These are phyloP conservation scores for Amphiprion clarkii DNA, from an alignment of 2,797 vertebrate species.

Conservation along the genomic window DNA sequence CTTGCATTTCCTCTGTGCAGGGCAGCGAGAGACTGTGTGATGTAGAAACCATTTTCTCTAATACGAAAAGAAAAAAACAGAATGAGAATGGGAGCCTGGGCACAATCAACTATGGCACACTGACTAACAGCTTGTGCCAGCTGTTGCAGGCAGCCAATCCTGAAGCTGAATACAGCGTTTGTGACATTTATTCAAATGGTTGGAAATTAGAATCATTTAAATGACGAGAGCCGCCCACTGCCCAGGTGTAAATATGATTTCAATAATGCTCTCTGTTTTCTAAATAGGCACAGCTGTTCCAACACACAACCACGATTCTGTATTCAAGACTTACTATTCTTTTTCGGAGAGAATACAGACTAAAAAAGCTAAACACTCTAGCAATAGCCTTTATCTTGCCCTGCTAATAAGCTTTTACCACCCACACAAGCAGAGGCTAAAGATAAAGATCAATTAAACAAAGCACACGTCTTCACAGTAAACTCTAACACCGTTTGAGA, in stretches of 20 bases:
- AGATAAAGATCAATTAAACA: slow-evolving; percentile 72
- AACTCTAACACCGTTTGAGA: slow-evolving; percentile 63
- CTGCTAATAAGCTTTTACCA: slow-evolving; percentile 61
- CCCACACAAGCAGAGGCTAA: slow-evolving; percentile 57
- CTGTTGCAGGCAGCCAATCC: slow-evolving; percentile 65
- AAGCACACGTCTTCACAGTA: slow-evolving; percentile 61
- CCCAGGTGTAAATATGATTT: slow-evolving; percentile 75
- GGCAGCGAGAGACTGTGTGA: slow-evolving; percentile 34
- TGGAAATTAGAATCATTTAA: slow-evolving; percentile 71
- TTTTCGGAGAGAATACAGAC: slow-evolving; percentile 40
- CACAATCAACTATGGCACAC: slow-evolving; percentile 58
- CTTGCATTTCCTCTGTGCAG: slow-evolving; percentile 40
- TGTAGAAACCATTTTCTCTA: slow-evolving; percentile 48
- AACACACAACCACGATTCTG: slow-evolving; percentile 37
- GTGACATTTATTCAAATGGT: slow-evolving; percentile 71
- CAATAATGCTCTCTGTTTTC: slow-evolving; percentile 60
- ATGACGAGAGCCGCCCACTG: slow-evolving; percentile 52
- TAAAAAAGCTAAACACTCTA: slow-evolving; percentile 40
- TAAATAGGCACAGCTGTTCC: slow-evolving; percentile 61
- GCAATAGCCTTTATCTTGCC: slow-evolving; percentile 51
- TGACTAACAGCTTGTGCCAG: slow-evolving; percentile 66
- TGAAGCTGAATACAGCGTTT: slow-evolving; percentile 56
- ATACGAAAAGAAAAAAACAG: slow-evolving; percentile 3
- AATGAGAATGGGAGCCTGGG: slow-evolving; percentile 35
- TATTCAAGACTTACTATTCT: slow-evolving; percentile 42